Conservation (phyloP, 2,113 vertebrate genomes). For the Gnathonemus longibarbis region DNA sequence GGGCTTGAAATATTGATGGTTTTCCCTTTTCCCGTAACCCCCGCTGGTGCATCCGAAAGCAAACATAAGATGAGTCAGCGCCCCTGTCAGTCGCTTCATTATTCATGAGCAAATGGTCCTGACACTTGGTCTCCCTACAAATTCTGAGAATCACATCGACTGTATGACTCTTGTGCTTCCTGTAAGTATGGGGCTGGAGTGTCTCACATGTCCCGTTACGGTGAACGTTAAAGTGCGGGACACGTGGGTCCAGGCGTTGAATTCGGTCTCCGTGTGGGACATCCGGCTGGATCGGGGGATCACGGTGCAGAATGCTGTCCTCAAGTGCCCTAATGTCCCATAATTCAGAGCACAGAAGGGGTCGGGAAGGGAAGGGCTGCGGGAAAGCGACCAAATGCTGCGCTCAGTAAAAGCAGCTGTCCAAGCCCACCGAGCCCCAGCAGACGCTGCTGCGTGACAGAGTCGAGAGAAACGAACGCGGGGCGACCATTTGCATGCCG, state of each 20-base stretch:
- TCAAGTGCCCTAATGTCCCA: not conserved
- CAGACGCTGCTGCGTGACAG: not conserved
- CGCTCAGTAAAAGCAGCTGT: not conserved
- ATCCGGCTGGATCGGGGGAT: not conserved
- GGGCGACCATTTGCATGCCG: no score
- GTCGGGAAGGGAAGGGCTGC: no score
- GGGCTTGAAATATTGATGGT: constrained; percentile 35
- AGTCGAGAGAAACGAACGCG: not conserved
- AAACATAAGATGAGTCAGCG: constrained; percentile 21
- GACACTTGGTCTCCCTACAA: not conserved
- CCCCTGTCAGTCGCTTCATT: constrained; percentile 18
- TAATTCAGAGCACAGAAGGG: not conserved
- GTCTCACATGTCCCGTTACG: not conserved
- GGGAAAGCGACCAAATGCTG: not conserved
- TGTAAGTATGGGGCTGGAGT: not conserved
- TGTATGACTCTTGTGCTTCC: not conserved
- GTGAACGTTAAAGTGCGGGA: not conserved
- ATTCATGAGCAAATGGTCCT: constrained; percentile 20
- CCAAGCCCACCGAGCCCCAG: not conserved
- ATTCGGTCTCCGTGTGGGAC: not conserved
- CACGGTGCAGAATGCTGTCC: not conserved
- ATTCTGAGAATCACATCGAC: constrained; percentile 4
- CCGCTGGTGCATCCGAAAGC: constrained; percentile 12
- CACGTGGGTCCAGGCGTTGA: not conserved
- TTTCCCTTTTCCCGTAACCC: constrained; percentile 22